A percentile compares a stretch with the other conserved stretches of the same genome.
These are phyloP conservation scores for Pollenia angustigena DNA, from an alignment of 2,888 invertebrate species.

Conservation along the genomic window DNA sequence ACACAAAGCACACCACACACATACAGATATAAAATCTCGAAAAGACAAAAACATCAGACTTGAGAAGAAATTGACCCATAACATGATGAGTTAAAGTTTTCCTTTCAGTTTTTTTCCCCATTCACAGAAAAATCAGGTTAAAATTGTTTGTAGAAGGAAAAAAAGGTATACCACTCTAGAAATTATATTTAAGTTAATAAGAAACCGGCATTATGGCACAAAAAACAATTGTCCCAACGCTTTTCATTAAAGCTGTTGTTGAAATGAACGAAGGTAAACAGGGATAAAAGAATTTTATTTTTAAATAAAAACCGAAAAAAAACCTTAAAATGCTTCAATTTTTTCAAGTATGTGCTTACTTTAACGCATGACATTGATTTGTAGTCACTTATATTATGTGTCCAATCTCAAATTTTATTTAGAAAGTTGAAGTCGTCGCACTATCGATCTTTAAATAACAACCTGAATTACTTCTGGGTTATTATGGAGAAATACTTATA, in stretches of 20 bases:
- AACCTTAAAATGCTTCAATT: no score
- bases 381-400: no score
- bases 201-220: not conserved
- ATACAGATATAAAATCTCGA: not conserved
- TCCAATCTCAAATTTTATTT: no score
- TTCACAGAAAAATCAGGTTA: slow-evolving; percentile 6
- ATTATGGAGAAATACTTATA: no score
- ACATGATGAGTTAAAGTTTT: slow-evolving; percentile 36
- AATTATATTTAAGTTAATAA: not conserved
- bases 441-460: no score
- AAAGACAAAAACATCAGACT: slow-evolving; percentile 20
- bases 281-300: no score
- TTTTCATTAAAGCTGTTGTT: not conserved
- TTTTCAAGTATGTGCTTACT: no score
- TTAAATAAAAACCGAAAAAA: no score
- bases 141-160: not conserved
- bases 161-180: not conserved
- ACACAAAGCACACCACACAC: not conserved
- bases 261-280: not conserved
- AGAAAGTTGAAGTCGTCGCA: no score
- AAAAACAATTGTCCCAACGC: not conserved
- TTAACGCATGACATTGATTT: no score
- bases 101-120: not conserved
- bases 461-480: no score
- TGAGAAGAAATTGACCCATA: slow-evolving; percentile 39